Conservation (phyloP, 1,140 invertebrate species). For the Hylaeus volcanicus region DNA sequence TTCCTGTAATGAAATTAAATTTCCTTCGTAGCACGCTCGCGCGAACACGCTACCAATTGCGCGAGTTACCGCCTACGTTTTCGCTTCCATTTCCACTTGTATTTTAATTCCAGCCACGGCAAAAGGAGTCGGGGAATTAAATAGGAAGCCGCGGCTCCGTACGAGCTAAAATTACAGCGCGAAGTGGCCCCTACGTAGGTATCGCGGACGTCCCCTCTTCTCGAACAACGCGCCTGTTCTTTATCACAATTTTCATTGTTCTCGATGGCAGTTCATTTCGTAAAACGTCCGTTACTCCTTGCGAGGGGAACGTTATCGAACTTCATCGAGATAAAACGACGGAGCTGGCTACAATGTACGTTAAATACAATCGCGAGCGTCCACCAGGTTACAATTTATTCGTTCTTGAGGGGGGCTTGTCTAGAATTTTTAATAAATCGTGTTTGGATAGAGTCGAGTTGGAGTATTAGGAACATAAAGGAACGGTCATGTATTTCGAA, state of each 20-base stretch:
- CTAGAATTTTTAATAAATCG: no score
- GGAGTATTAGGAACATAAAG: no score
- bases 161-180: constrained; percentile 35
- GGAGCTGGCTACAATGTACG: no score
- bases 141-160: constrained; percentile 14
- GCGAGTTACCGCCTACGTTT: constrained; percentile 25
- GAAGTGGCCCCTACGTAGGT: no score
- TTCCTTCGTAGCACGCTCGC: constrained; percentile 1
- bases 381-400: no score
- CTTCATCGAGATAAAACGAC: neutral
- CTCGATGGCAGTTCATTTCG: neutral
- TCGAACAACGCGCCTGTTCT: neutral
- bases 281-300: neutral
- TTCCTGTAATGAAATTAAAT: constrained; percentile 47
- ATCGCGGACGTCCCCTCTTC: neutral
- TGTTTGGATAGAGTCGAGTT: no score
- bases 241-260: neutral
- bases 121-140: constrained; percentile 32
- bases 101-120: constrained; percentile 30
- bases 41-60: constrained; percentile 23
- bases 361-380: neutral
- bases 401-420: no score
- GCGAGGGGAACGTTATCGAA: neutral
- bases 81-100: constrained; percentile 27
- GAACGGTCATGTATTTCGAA: no score